A percentile compares a stretch with the other conserved stretches of the same genome.
These are phyloP conservation scores for Drosophila trichaetosa DNA, from an alignment of 2,888 invertebrate genomes.

Conservation along the genomic window DNA sequence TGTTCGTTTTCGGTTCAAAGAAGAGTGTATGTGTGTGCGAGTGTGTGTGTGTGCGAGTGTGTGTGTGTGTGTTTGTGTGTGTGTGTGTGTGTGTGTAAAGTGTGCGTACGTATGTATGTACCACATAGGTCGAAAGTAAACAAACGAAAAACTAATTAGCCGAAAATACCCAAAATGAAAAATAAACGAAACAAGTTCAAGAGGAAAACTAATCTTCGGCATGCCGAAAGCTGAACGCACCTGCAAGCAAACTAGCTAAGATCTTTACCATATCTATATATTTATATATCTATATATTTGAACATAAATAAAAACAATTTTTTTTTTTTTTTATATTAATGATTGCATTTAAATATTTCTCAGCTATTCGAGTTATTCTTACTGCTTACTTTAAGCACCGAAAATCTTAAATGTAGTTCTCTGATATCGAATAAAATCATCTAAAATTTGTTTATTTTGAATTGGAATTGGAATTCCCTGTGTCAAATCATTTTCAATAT, in stretches of 20 bases:
- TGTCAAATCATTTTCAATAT: neutral
- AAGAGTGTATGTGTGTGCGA: neutral
- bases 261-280: neutral
- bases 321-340: no score
- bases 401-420: neutral
- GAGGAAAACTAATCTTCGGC: slow-evolving; percentile 27
- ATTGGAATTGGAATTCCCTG: neutral
- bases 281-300: no score
- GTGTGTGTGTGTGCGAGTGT: neutral
- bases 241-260: slow-evolving; percentile 22
- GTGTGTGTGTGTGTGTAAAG: slow-evolving; percentile 14
- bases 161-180: slow-evolving; percentile 47
- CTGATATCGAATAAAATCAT: neutral
- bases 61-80: slow-evolving; percentile 1
- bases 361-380: neutral
- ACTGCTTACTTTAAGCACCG: neutral
- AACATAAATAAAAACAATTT: no score
- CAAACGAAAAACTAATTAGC: slow-evolving; percentile 72
- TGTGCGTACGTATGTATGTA: slow-evolving; percentile 18
- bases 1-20: slow-evolving; percentile 1
- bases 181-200: slow-evolving; percentile 15
- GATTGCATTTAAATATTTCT: neutral
- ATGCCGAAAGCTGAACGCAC: slow-evolving; percentile 36
- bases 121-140: slow-evolving; percentile 41
- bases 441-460: neutral